Conservation (phyloP, 2,888 invertebrate species). For the Caenorhabditis japonica region DNA sequence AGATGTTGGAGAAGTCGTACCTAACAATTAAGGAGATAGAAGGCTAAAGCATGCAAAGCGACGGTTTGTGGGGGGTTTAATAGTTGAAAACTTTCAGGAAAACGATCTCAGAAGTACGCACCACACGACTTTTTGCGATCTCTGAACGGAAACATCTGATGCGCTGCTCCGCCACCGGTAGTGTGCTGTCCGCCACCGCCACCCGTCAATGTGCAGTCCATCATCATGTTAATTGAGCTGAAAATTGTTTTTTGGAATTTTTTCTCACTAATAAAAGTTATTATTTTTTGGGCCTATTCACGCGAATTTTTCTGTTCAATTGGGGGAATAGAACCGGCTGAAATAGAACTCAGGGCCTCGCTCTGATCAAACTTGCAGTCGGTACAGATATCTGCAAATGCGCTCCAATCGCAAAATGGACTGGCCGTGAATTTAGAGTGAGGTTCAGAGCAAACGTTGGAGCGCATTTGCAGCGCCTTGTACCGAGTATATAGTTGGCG, state of each 20-base stretch:
- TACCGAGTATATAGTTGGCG: too few relatives aligned
- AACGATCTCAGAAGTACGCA: conserved; percentile 13
- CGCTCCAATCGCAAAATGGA: too few relatives aligned
- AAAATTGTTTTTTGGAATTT: too few relatives aligned
- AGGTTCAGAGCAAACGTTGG: too few relatives aligned
- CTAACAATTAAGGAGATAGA: background rate
- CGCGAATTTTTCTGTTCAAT: too few relatives aligned
- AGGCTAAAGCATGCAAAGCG: background rate
- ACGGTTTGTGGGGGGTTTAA: background rate
- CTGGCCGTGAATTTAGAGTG: too few relatives aligned
- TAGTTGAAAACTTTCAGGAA: background rate
- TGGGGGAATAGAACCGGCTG: too few relatives aligned
- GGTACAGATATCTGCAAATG: too few relatives aligned
- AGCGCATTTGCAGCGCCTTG: too few relatives aligned
- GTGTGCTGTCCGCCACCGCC: conserved; percentile 4
- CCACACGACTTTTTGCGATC: conserved; percentile 51
- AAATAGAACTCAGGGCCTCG: too few relatives aligned
- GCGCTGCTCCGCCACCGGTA: background rate
- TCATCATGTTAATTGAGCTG: conserved; percentile 19
- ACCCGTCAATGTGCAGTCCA: conserved; percentile 33
- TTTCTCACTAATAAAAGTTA: too few relatives aligned
- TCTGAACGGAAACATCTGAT: conserved; percentile 19
- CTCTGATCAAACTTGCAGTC: too few relatives aligned
- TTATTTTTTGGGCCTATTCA: background rate
- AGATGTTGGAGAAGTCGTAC: background rate